Evolutionary conservation across 1,140 invertebrate genomes (phyloP), one percentile per base, ranked within the genome.

Genomic region (Platorchestia sp.): DNA sequence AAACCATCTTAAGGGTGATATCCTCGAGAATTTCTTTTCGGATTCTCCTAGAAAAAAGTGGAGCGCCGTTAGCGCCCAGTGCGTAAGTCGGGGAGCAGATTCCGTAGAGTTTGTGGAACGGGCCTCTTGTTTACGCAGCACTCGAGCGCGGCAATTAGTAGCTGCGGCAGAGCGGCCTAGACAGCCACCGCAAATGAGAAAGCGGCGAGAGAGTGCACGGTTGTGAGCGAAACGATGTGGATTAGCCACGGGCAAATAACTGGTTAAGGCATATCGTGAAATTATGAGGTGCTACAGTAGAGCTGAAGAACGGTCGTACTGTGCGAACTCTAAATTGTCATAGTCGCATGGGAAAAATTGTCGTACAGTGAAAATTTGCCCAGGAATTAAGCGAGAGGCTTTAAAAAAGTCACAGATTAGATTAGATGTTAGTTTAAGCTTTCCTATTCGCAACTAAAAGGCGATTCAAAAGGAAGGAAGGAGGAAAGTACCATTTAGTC

Each of bases 41-140:
- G 59, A 75, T 75, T 75, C 59, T 75, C 14, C 14, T 75, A 27
- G 59, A 75, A 75, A n/a, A 75, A 75, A 75, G 27, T 75, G 36
- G 59, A n/a, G n/a, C 14, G 59, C 59, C 59, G 59, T 75, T 75
- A 75, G 59, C 27, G 59, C 59, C 59, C 3, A 75, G 59, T 75
- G 59, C 42, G 95, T 44, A 95, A 95, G 47, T 40, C 36, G 47
- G 51, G 95, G 59, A 44, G 95, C 95, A 41, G 47, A 87, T 51
- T 41, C 87, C 51, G 95, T 47, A 86, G 95, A 87, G 95, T 87
- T 75, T 47, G 45, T 41, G 51, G 44, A 89, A 53, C 45, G 95
- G 59, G 45, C 42, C 44, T 22, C 75, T 75, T 86, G 42, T 75
- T 47, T 47, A 89, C 45, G 95, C 44, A 53, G 59, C 44, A 89